These are phyloP conservation scores for Echeneis naucrates DNA, from an alignment of 2,797 vertebrate species.

Conservation along the genomic window DNA sequence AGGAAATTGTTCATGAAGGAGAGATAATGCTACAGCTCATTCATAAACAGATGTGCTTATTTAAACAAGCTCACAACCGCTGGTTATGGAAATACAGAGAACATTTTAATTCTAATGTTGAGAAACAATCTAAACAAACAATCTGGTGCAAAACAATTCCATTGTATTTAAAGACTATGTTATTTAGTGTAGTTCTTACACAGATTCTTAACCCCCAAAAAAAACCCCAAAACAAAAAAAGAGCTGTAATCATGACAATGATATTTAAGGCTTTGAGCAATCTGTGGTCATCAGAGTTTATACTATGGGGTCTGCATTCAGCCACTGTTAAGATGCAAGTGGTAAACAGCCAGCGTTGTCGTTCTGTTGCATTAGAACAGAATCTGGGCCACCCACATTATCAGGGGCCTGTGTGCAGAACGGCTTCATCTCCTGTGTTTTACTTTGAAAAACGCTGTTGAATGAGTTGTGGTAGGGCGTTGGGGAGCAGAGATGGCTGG, in stretches of 20 bases:
- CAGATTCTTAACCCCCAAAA: conserved; percentile 40
- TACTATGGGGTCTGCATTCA: conserved; percentile 36
- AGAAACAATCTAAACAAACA: conserved; percentile 21
- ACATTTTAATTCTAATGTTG: conserved; percentile 28
- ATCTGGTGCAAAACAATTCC: not conserved
- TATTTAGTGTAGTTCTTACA: conserved; percentile 32
- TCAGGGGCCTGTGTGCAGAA: conserved; percentile 11
- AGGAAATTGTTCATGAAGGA: conserved; percentile 77
- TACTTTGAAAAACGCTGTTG: conserved; percentile 34
- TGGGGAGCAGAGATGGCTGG: not conserved
- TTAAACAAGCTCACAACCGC: conserved; percentile 45
- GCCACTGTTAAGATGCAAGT: conserved; percentile 57
- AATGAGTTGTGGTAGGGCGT: conserved; percentile 9
- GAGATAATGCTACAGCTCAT: conserved; percentile 59
- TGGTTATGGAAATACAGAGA: conserved; percentile 26
- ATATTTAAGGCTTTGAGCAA: conserved; percentile 46
- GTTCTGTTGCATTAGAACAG: conserved; percentile 37
- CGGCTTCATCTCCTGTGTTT: conserved; percentile 13
- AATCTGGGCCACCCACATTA: conserved; percentile 58
- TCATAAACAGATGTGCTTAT: conserved; percentile 60
- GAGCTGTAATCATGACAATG: conserved; percentile 39
- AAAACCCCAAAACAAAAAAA: too few species aligned
- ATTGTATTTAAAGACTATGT: conserved; percentile 17
- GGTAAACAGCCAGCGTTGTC: conserved; percentile 65
- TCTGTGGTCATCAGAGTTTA: conserved; percentile 67